Conservation (phyloP, 2,797 vertebrate genomes). For the Antennarius maculatus region DNA sequence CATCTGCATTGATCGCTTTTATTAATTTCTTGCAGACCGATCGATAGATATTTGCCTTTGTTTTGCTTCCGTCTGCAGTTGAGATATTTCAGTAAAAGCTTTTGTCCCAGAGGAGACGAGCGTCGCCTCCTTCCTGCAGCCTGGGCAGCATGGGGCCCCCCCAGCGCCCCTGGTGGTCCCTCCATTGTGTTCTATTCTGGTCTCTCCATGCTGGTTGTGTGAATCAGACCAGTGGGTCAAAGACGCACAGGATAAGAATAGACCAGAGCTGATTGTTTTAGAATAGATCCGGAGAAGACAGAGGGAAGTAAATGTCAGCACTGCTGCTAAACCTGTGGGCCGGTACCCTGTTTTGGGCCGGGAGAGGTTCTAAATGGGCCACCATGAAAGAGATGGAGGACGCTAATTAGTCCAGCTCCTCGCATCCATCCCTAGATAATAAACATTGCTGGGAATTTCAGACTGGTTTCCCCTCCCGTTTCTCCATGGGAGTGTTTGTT, state of each 20-base stretch:
- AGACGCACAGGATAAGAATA: slow-evolving; percentile 37
- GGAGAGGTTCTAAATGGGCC: background rate
- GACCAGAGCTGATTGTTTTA: slow-evolving; percentile 37
- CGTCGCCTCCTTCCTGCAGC: too few relatives aligned
- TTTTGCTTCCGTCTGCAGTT: too few relatives aligned
- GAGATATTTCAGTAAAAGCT: too few relatives aligned
- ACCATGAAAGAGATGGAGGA: background rate
- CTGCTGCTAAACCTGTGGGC: background rate
- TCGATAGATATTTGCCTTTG: too few relatives aligned
- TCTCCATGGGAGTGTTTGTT: too few relatives aligned
- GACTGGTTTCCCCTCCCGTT: too few relatives aligned
- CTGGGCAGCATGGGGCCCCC: too few relatives aligned
- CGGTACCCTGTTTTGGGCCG: background rate
- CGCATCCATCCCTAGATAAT: too few relatives aligned
- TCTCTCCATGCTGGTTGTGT: slow-evolving; percentile 30
- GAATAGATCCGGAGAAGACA: slow-evolving; percentile 38
- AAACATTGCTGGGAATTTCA: too few relatives aligned
- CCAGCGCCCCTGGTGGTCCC: background rate
- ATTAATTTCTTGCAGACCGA: too few relatives aligned
- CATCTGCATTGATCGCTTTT: too few relatives aligned
- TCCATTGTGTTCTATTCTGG: slow-evolving; percentile 48
- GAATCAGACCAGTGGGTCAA: slow-evolving; percentile 40
- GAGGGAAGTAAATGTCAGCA: background rate
- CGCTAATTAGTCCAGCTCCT: too few relatives aligned
- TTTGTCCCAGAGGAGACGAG: background rate